phyloP scores from a whole-genome alignment of 1,140 invertebrate genomes.

The Atta cephalotes region DNA sequence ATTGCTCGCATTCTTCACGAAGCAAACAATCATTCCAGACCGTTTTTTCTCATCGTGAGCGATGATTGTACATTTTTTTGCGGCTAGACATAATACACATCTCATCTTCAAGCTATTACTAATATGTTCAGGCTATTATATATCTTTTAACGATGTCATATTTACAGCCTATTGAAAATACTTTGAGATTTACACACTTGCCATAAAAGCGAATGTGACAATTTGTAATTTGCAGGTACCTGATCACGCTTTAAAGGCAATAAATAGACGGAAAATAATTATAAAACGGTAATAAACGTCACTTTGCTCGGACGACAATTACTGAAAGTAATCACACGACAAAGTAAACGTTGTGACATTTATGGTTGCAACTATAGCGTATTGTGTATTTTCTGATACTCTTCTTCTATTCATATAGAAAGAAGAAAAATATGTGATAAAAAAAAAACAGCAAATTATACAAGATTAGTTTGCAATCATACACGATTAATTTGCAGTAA shows the following conservation, averaged over 20 bases:
- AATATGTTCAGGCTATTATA: constrained; percentile 25
- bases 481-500: background rate
- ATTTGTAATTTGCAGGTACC: constrained; percentile 20
- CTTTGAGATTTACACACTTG: background rate
- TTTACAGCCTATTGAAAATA: constrained; percentile 1
- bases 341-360: constrained; percentile 8
- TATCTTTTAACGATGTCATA: constrained; percentile 2
- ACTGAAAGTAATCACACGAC: constrained; percentile 11
- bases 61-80: constrained; percentile 22
- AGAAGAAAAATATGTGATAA: background rate
- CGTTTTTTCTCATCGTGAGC: background rate
- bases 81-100: background rate
- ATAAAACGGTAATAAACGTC: background rate
- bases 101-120: constrained; percentile 2
- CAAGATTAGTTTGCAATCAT: background rate
- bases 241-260: background rate
- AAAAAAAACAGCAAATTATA: background rate
- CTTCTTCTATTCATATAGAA: background rate
- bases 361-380: background rate
- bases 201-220: background rate
- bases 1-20: constrained; percentile 15
- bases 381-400: background rate
- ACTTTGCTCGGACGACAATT: constrained; percentile 6
- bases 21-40: background rate
- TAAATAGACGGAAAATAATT: constrained; percentile 7